phyloP scores from a whole-genome alignment of 1,140 invertebrate species.

The Orussus abietinus region DNA sequence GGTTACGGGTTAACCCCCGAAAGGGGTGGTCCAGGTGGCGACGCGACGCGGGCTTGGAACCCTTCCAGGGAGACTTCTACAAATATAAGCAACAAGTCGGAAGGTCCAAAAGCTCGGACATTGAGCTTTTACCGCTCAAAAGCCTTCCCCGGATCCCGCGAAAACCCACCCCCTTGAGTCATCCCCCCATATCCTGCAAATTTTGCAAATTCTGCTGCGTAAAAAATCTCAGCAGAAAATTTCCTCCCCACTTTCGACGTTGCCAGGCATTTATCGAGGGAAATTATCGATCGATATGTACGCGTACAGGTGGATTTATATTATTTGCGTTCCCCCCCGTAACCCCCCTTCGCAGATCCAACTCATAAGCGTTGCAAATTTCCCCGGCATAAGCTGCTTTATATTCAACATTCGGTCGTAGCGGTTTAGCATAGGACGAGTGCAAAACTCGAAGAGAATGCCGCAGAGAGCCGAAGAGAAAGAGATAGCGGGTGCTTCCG shows the following conservation, averaged over 20 bases:
- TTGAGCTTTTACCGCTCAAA: no score
- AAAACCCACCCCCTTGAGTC: no score
- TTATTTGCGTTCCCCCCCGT: no score
- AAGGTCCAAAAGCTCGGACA: no score
- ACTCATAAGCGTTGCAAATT: conserved; percentile 30
- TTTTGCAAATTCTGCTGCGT: no score
- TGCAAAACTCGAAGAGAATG: conserved; percentile 10
- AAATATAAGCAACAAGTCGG: conserved; percentile 39
- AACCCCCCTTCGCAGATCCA: not conserved
- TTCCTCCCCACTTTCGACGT: no score
- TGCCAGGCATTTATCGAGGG: not conserved
- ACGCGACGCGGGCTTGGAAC: conserved; percentile 27
- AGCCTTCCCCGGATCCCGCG: no score
- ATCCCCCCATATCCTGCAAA: no score
- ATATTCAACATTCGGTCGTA: conserved; percentile 19
- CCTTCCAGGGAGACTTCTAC: conserved; percentile 25
- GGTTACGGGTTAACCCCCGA: not conserved
- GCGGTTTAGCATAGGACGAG: conserved; percentile 9
- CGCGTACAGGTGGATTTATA: no score
- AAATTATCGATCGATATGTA: not conserved
- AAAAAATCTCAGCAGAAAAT: no score
- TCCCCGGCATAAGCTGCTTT: conserved; percentile 22
- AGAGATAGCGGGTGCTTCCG: conserved; percentile 4
- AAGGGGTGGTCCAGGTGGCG: not conserved
- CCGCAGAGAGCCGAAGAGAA: not conserved